phyloP scores from a whole-genome alignment of 2,113 vertebrate species.

The Festucalex cinctus region DNA sequence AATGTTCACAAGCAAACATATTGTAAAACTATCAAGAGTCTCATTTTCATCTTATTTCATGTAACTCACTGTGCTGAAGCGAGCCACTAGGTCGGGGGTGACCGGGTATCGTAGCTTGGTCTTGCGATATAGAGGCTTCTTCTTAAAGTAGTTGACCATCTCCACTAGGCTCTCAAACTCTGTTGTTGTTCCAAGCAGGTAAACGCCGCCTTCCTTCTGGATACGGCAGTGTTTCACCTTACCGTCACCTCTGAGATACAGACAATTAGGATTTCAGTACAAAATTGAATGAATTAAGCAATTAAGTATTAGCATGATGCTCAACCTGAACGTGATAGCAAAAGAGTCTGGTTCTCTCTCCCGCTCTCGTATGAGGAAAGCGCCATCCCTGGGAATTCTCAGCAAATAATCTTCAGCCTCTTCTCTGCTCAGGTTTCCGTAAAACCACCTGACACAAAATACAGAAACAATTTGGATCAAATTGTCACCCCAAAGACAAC shows the following conservation, averaged over 20 bases:
- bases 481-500: background rate
- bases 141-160: conserved; percentile 87
- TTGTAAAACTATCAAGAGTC: background rate
- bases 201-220: conserved; percentile 82
- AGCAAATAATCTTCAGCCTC: conserved; percentile 94
- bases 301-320: too few relatives aligned
- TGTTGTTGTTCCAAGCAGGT: conserved; percentile 86
- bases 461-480: background rate
- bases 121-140: conserved; percentile 89
- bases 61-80: conserved; percentile 80
- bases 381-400: conserved; percentile 91
- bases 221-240: conserved; percentile 96
- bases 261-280: background rate
- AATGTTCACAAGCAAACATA: background rate
- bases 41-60: background rate
- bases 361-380: conserved; percentile 90
- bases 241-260: conserved; percentile 81
- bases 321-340: conserved; percentile 94
- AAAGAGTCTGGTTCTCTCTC: conserved; percentile 81
- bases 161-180: conserved; percentile 94
- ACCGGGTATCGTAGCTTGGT: conserved; percentile 93
- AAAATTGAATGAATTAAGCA: background rate
- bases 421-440: conserved; percentile 87
- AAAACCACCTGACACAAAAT: conserved; percentile 84
- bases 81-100: conserved; percentile 84